These are phyloP conservation scores for Sebastes steindachneri DNA, from an alignment of 2,797 vertebrate species.

Conservation along the genomic window DNA sequence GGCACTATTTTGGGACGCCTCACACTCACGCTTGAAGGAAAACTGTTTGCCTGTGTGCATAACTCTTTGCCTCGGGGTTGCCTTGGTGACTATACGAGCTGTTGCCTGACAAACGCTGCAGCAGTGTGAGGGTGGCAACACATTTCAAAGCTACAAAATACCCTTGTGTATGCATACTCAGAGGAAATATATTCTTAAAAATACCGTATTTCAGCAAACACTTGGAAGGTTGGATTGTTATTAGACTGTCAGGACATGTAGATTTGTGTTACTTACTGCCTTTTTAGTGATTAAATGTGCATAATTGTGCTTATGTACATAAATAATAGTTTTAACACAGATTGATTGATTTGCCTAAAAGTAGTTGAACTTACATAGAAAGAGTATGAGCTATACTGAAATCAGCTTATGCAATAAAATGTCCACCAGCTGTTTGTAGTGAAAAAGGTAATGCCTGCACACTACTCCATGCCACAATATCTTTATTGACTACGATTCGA, in stretches of 20 bases:
- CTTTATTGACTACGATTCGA: too few relatives aligned
- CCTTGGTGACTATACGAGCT: constrained; percentile 51
- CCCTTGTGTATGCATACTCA: background rate
- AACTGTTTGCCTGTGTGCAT: constrained; percentile 20
- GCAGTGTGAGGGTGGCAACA: constrained; percentile 30
- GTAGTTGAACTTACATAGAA: background rate
- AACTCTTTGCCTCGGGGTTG: constrained; percentile 52
- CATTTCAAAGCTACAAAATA: background rate
- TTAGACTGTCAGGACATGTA: background rate
- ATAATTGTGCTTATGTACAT: background rate
- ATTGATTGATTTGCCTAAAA: background rate
- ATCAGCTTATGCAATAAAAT: background rate
- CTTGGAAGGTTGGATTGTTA: background rate
- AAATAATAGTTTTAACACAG: background rate
- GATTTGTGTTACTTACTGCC: background rate
- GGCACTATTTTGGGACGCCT: constrained; percentile 32
- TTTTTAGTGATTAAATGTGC: background rate
- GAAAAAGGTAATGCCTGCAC: too few relatives aligned
- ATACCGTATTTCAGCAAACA: background rate
- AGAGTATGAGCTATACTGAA: background rate
- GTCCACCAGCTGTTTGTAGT: too few relatives aligned
- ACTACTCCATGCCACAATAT: too few relatives aligned
- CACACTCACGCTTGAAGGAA: constrained; percentile 34
- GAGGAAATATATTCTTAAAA: background rate
- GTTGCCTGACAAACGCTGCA: constrained; percentile 30